Base-by-base conservation (phyloP, 2,888 invertebrate genomes). In the Bembecia ichneumoniformis region DNA sequence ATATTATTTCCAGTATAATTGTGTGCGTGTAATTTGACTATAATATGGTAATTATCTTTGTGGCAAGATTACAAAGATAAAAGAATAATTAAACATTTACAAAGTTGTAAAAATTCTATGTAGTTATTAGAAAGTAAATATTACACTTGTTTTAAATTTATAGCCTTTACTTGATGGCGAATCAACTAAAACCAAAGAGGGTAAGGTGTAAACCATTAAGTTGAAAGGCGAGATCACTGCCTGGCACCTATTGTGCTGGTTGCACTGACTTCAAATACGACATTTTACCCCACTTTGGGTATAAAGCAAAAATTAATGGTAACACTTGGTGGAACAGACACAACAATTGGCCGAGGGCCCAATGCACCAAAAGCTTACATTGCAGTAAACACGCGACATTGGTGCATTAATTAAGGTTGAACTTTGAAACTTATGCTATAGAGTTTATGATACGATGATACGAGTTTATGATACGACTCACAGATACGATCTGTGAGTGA, bases 301-400 rank as follows among this genome's bases (percentile, higher is more conserved):
- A 66, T 63, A 57, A 58, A 55, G 64, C 62, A 64, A 34, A 69
- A 70, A 71, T 77, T 79, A 81, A 78, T 74, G 76, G 79, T 81
- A 76, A 78, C 79, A 76, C 79, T 74, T 75, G 63, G 77, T 64
- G 74, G 62, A 65, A 68, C 68, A 64, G 73, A 73, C 63, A 71
- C 74, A 52, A 58, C 54, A 54, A 55, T 62, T 72, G 71, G 70
- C 62, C 63, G 60, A 68, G 71, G 71, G 68, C 71, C 66, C 66
- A 66, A 50, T 78, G 74, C 76, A 74, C 65, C 68, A 68, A 63
- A 54, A 52, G 55, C 54, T 53, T 55, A 55, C 64, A 74, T 62
- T 52, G 52, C 53, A 17, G 47, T 52, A 48, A 47, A 54, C 83
- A 83, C 80, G 82, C 82, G 74, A 83, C 70, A 47, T 50, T 53